Conservation (phyloP, 2,113 vertebrate genomes). For the Epinephelus cyanopodus region DNA sequence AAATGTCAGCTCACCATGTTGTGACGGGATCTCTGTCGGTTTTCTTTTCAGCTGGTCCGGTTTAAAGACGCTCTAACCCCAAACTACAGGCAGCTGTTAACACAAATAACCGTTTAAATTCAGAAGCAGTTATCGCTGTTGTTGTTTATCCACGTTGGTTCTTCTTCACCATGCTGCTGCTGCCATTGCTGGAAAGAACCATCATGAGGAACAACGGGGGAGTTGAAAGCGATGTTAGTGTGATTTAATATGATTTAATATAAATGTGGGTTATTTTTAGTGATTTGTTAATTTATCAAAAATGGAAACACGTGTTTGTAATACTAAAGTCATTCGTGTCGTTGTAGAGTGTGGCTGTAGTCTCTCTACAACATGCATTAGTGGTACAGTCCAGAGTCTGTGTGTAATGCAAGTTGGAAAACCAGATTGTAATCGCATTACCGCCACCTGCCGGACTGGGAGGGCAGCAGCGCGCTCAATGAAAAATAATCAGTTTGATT, state of each 20-base stretch:
- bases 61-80: not conserved
- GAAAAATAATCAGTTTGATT: too few relatives aligned
- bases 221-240: rapidly evolving
- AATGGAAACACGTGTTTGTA: rapidly evolving
- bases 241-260: too few relatives aligned
- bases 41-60: not conserved
- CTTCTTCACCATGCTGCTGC: constrained; percentile 9
- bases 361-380: too few relatives aligned
- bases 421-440: not conserved
- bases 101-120: not conserved
- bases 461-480: too few relatives aligned
- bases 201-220: rapidly evolving
- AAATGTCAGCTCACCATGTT: constrained; percentile 70
- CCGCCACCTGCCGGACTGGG: constrained; percentile 22
- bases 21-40: not conserved
- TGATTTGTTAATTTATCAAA: rapidly evolving
- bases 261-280: not conserved
- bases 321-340: too few relatives aligned
- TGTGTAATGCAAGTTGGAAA: not conserved
- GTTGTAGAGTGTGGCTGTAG: not conserved
- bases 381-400: constrained; percentile 41
- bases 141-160: constrained; percentile 40
- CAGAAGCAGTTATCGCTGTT: rapidly evolving
- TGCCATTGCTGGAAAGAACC: constrained; percentile 63
- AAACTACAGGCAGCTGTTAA: not conserved